Evolutionary conservation across 2,113 vertebrate species (phyloP).

Genomic region (Sturnira hondurensis): DNA sequence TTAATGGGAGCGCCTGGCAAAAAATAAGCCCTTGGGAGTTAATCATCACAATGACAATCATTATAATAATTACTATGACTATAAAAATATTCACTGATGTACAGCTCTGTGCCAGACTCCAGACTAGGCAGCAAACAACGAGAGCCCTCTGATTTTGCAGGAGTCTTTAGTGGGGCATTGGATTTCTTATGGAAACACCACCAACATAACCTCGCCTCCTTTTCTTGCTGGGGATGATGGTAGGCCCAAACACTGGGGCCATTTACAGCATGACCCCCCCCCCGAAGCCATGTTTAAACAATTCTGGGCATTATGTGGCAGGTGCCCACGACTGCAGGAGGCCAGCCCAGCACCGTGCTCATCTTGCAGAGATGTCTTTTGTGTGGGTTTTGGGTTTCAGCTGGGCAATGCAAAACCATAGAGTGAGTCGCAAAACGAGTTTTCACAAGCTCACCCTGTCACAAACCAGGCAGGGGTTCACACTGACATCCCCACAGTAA

Average conservation of each 20-base stretch:
- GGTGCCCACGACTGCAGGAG: conserved; percentile 46
- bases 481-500: conserved; percentile 61
- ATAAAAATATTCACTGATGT: conserved; percentile 36
- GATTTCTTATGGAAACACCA: neutral
- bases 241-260: neutral
- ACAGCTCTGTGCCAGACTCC: conserved; percentile 22
- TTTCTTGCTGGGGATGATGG: neutral
- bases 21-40: conserved; percentile 29
- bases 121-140: neutral
- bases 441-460: conserved; percentile 73
- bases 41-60: conserved; percentile 51
- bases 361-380: conserved; percentile 61
- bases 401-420: conserved; percentile 51
- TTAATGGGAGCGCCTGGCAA: conserved; percentile 24
- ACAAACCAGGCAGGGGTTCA: conserved; percentile 59
- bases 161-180: neutral
- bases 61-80: conserved; percentile 34
- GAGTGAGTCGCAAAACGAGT: conserved; percentile 70
- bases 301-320: conserved; percentile 60
- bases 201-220: neutral
- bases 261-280: neutral
- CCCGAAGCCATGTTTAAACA: conserved; percentile 58
- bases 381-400: conserved; percentile 73
- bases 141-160: conserved; percentile 43
- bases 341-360: conserved; percentile 38